A percentile compares a stretch with the other conserved stretches of the same genome.
These are phyloP conservation scores for Orthosia gothica DNA, from an alignment of 2,888 invertebrate genomes.

Conservation along the genomic window DNA sequence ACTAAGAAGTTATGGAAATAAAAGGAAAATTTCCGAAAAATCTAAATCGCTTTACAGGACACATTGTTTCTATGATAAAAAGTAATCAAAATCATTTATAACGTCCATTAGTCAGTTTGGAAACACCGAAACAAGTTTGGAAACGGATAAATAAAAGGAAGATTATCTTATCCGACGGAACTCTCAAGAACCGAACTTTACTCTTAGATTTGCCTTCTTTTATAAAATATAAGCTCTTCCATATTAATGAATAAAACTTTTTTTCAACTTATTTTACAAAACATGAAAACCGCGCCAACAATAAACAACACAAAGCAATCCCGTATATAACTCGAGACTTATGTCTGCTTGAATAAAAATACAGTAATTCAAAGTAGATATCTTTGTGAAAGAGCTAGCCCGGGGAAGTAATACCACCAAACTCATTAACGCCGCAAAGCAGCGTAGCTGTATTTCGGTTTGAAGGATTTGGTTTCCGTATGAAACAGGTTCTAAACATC, in stretches of 20 bases:
- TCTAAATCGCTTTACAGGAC: neutral
- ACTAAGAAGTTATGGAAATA: neutral
- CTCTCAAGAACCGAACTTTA: conserved; percentile 10
- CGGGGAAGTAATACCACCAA: neutral
- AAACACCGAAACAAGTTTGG: conserved; percentile 23
- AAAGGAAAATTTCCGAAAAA: neutral
- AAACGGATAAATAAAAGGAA: conserved; percentile 24
- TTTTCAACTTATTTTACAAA: neutral
- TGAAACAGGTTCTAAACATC: neutral
- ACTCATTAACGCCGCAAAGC: neutral
- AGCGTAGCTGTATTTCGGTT: neutral
- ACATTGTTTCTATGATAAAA: no score
- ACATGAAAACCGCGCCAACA: neutral
- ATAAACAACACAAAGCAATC: conserved; percentile 1
- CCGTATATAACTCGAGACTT: neutral
- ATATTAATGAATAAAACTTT: neutral
- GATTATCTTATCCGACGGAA: neutral
- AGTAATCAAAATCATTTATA: conserved; percentile 2
- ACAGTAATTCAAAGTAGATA: no score
- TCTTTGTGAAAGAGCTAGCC: no score
- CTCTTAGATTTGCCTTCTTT: conserved; percentile 3
- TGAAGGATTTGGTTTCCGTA: neutral
- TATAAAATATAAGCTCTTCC: neutral
- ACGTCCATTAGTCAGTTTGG: conserved; percentile 17
- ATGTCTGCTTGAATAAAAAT: neutral